Conservation (phyloP, 2,797 vertebrate species). For the Carcharodon carcharias region DNA sequence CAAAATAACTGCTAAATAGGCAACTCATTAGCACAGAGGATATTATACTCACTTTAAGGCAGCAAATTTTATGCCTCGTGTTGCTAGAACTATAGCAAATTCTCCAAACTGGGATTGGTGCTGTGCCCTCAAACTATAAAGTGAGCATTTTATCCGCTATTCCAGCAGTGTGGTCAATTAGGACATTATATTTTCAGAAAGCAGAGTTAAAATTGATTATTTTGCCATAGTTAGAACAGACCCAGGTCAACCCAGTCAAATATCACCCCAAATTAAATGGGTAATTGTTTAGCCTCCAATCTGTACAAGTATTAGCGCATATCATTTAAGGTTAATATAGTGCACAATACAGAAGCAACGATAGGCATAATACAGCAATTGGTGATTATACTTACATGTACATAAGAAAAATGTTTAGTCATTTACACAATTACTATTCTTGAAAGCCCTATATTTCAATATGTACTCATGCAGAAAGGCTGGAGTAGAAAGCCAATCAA, state of each 20-base stretch:
- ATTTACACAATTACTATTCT: neutral
- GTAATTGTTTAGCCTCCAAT: neutral
- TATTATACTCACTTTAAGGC: neutral
- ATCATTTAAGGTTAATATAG: neutral
- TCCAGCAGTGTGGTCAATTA: neutral
- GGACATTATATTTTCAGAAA: neutral
- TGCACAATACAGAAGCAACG: neutral
- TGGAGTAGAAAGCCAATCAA: neutral
- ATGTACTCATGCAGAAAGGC: conserved; percentile 8
- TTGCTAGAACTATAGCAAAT: neutral
- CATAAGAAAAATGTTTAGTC: neutral
- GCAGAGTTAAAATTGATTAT: neutral
- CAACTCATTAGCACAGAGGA: neutral
- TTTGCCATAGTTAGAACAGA: neutral
- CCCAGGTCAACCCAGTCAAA: neutral
- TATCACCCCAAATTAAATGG: neutral
- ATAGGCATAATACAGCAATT: neutral
- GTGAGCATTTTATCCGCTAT: neutral
- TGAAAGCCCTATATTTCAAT: neutral
- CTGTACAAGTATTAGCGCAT: neutral
- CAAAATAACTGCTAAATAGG: neutral
- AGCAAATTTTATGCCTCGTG: neutral
- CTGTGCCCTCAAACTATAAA: neutral
- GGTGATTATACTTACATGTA: neutral
- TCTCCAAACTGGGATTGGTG: neutral